Percentiles rank a stretch among this genome's conserved stretches.
Conservation (phyloP, 2,888 invertebrate genomes). For the Halocaridina rubra region DNA sequence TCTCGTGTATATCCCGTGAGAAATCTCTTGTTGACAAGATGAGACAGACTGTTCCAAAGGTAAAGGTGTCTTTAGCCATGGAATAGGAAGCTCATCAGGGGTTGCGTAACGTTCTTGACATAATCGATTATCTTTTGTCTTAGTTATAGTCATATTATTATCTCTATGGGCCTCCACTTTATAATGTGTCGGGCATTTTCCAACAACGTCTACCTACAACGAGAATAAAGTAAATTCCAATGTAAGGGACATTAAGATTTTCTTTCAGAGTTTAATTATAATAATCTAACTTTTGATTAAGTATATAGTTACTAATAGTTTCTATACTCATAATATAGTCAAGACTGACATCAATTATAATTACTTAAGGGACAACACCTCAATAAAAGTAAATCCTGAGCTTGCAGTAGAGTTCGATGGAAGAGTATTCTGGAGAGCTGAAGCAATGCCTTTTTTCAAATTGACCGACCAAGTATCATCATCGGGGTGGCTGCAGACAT, state of each 20-base stretch:
- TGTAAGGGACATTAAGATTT: neutral
- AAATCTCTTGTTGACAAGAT: constrained; percentile 21
- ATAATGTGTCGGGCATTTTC: constrained; percentile 36
- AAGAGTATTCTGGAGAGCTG: constrained; percentile 70
- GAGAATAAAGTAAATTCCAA: neutral
- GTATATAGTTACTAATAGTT: neutral
- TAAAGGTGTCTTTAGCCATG: constrained; percentile 32
- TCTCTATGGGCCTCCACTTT: constrained; percentile 10
- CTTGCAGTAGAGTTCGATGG: constrained; percentile 42
- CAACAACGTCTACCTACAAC: constrained; percentile 38
- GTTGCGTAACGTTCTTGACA: constrained; percentile 34
- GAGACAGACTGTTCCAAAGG: constrained; percentile 41
- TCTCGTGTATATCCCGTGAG: constrained; percentile 22
- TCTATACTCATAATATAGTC: neutral
- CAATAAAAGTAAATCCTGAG: constrained; percentile 15
- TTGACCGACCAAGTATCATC: constrained; percentile 71
- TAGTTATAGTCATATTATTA: constrained; percentile 3
- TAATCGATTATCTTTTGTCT: constrained; percentile 39
- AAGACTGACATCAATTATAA: neutral
- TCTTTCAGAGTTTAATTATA: neutral
- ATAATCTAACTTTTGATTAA: neutral
- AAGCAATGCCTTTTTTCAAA: constrained; percentile 71
- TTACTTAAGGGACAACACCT: constrained; percentile 15
- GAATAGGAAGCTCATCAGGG: constrained; percentile 16
- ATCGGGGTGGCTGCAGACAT: constrained; percentile 44